phyloP scores from a whole-genome alignment of 2,113 vertebrate genomes.

The Erythrolamprus reginae region DNA sequence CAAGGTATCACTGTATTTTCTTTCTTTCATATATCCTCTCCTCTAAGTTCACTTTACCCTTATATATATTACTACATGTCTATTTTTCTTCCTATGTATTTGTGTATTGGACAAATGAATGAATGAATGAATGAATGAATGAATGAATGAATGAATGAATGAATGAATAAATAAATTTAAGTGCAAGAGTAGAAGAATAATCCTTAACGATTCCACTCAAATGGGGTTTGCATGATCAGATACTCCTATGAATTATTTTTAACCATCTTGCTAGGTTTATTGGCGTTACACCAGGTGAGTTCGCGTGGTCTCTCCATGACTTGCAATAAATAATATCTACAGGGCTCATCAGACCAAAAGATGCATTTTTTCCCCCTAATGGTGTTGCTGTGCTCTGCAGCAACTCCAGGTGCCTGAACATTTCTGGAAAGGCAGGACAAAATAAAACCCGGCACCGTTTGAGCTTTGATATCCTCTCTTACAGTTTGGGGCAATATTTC shows the following conservation, averaged over 20 bases:
- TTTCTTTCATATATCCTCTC: too few relatives aligned
- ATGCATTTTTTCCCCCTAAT: not conserved
- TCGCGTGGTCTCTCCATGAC: not conserved
- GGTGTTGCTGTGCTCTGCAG: not conserved
- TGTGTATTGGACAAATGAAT: too few relatives aligned
- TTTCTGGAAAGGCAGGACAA: not conserved
- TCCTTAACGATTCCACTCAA: not conserved
- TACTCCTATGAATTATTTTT: not conserved
- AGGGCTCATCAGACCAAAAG: not conserved
- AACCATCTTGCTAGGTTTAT: not conserved
- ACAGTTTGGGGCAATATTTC: not conserved
- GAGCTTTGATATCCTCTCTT: not conserved
- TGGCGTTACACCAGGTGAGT: not conserved
- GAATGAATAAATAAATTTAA: too few relatives aligned
- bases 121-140: too few relatives aligned
- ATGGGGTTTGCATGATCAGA: not conserved
- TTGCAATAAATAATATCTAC: not conserved
- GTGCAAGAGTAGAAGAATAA: not conserved
- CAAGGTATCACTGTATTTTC: too few relatives aligned
- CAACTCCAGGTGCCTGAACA: not conserved
- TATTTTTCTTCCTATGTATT: too few relatives aligned
- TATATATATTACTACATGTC: too few relatives aligned
- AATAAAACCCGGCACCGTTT: too few relatives aligned
- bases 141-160: too few relatives aligned
- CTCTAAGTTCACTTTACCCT: too few relatives aligned